Evolutionary conservation across 1,140 invertebrate genomes (phyloP).

Genomic region (Sinonovacula constricta): DNA sequence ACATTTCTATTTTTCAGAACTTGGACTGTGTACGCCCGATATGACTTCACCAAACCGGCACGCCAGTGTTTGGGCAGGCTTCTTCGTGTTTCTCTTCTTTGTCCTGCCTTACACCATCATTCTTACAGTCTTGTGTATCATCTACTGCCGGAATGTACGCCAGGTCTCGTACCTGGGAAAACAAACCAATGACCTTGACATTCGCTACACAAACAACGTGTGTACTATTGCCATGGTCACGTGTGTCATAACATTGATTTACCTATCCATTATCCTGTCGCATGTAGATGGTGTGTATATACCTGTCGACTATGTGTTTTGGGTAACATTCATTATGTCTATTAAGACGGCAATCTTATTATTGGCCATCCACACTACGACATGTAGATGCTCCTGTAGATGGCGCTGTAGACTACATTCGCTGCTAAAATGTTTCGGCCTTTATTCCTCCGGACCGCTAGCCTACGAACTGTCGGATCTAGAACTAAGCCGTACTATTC

Average conservation of each 20-base stretch:
- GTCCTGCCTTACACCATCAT: conserved; percentile 12
- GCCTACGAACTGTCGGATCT: neutral
- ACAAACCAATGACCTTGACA: neutral
- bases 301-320: neutral
- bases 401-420: neutral
- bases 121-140: neutral
- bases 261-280: neutral
- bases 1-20: conserved; percentile 10
- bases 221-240: neutral
- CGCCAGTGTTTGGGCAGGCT: conserved; percentile 16
- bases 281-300: neutral
- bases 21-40: conserved; percentile 16
- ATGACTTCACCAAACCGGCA: conserved; percentile 9
- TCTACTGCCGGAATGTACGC: conserved; percentile 5
- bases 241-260: neutral
- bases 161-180: neutral
- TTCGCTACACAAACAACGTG: neutral
- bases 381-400: neutral
- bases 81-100: neutral
- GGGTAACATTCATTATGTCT: neutral
- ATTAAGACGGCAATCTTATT: neutral
- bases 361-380: neutral
- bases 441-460: neutral
- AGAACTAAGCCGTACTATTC: too few species aligned
- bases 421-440: neutral